phyloP scores from a whole-genome alignment of 2,797 vertebrate species.

The Pantherophis vulpinus region DNA sequence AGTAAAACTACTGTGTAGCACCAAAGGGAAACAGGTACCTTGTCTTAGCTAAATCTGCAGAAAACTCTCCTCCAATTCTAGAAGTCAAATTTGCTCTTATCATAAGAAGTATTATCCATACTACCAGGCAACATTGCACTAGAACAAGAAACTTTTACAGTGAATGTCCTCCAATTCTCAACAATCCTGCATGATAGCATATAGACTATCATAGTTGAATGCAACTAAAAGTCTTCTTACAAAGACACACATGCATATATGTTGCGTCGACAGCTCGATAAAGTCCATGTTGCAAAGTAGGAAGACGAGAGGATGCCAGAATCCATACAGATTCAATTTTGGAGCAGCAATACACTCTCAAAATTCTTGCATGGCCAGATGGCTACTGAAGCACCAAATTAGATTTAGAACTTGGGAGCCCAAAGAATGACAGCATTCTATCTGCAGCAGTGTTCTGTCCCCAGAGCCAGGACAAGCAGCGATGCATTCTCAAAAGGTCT shows the following conservation, averaged over 20 bases:
- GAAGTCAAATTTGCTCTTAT: not conserved
- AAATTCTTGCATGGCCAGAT: not conserved
- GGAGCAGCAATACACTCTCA: not conserved
- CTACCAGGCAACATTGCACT: not conserved
- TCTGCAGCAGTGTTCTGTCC: not conserved
- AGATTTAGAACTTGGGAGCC: not conserved
- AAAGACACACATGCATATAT: not conserved
- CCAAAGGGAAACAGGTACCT: not conserved
- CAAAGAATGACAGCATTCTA: not conserved
- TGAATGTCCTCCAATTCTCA: not conserved
- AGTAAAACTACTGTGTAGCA: not conserved
- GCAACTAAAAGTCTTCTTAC: not conserved
- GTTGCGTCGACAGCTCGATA: not conserved
- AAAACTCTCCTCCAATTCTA: not conserved
- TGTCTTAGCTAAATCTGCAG: not conserved
- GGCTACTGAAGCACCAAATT: constrained; percentile 8
- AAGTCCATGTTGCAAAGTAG: not conserved
- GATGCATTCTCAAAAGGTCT: not conserved
- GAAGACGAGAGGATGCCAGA: not conserved
- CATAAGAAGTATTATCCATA: not conserved
- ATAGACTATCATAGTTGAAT: not conserved
- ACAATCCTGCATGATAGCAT: not conserved
- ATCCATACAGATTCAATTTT: not conserved
- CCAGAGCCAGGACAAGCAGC: not conserved
- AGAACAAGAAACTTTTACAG: not conserved